Conservation (phyloP, 2,113 vertebrate species). For the Strix uralensis region DNA sequence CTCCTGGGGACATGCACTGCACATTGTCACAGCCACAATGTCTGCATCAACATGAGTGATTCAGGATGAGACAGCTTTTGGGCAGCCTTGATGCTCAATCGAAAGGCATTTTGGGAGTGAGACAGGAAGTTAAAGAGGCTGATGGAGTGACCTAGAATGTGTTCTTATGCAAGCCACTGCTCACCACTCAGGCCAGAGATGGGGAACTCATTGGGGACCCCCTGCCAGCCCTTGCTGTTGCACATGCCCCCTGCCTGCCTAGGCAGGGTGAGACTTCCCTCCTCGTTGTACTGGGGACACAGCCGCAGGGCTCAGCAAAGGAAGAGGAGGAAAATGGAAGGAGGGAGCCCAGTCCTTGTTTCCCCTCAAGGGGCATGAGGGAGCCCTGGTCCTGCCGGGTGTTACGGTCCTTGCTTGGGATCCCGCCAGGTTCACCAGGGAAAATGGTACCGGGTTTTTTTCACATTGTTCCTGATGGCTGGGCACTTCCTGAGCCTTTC, state of each 20-base stretch:
- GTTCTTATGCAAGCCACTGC: background rate
- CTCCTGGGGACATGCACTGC: background rate
- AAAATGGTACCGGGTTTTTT: slow-evolving; percentile 59
- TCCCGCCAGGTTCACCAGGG: slow-evolving; percentile 70
- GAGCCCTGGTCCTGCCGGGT: background rate
- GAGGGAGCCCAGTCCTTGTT: background rate
- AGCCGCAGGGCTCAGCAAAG: background rate
- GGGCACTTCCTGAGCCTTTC: slow-evolving; percentile 79
- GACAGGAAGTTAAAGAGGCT: background rate
- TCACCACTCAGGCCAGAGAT: background rate
- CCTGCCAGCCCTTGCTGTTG: background rate
- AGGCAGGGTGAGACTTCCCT: background rate
- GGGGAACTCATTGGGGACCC: background rate
- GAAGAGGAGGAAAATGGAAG: background rate
- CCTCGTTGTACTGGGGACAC: fast-evolving
- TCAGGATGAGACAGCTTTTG: background rate
- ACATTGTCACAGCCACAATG: background rate
- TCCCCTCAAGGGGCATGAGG: background rate
- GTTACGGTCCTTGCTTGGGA: slow-evolving; percentile 34
- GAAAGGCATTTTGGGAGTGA: background rate
- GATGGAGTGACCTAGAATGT: background rate
- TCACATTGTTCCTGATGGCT: slow-evolving; percentile 77
- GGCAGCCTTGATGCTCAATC: background rate
- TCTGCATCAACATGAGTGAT: background rate
- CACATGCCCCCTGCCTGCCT: fast-evolving